Evolutionary conservation across 1,140 invertebrate genomes (phyloP), one percentile per base, ranked within the genome.

Genomic region (Acromyrmex heyeri): DNA sequence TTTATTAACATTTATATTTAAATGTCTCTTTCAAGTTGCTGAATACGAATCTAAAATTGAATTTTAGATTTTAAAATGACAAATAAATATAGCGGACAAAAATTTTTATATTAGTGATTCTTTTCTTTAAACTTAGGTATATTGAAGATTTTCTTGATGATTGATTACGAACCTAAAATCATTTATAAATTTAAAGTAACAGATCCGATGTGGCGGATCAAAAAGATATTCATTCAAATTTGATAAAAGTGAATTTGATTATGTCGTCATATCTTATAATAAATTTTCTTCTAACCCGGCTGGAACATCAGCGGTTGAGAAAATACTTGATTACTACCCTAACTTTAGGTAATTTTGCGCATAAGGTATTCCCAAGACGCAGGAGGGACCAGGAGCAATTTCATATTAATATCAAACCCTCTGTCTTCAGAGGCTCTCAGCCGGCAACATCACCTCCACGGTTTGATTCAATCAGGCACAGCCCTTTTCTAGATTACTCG

Each of bases 341-440:
- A 82, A 90, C 86, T 87, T 24, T 18, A 8, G 27, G 50, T 85
- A 87, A 90, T 90, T 90, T 81, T 59, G 27, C 70, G 21, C 48
- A 16, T 14, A 61, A 87, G 85, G 48, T 44, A 73, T 78, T 50
- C 79, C 70, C 38, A 64, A 53, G 67, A n/a, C 18, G 27, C 18
- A 44, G 30, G n/a, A 79, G 21, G 73, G 61, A 57, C 62, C 44
- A 62, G 30, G 50, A 73, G 38, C 73, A 79, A 75, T 87, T 83
- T 90, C 86, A 57, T 85, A 85, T 90, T 90, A 90, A 90, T 90
- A 86, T 78, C 65, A 64, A 10, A 30, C 34, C 64, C 48, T 55
- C 48, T 82, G 50, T 87, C 67, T 62, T 79, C 57, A 30, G 57
- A 59, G n/a, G 34, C 48, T 24, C 44, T 72, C 12, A 16, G 69